Percentiles rank a stretch among this genome's conserved stretches.
phyloP scores from a whole-genome alignment of 2,888 invertebrate genomes.

The Fragum fragum region DNA sequence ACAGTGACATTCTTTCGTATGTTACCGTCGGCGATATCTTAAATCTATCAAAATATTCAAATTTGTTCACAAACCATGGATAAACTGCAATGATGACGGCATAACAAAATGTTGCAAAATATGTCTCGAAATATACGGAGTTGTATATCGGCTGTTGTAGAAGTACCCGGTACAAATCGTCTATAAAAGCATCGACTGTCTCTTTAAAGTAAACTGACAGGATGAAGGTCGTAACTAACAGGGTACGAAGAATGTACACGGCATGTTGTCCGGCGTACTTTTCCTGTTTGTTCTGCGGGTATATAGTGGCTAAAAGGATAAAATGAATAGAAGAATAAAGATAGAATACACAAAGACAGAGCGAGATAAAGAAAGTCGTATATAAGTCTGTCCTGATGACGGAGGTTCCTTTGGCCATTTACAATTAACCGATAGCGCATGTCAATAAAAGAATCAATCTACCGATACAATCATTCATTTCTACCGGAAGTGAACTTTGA shows the following conservation, averaged over 20 bases:
- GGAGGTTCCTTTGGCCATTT: too few species aligned
- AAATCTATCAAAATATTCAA: conserved; percentile 72
- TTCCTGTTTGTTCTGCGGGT: background rate
- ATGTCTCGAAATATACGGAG: conserved; percentile 83
- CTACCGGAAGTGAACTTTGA: too few species aligned
- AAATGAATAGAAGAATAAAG: background rate
- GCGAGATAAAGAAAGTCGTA: background rate
- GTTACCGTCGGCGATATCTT: conserved; percentile 75
- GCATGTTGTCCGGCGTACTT: background rate
- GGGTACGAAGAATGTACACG: background rate
- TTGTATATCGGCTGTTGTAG: conserved; percentile 70
- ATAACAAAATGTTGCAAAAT: conserved; percentile 75
- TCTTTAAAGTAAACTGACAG: conserved; percentile 1
- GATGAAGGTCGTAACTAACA: background rate
- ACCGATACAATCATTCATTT: too few species aligned
- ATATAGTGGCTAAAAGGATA: background rate
- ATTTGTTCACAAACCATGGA: conserved; percentile 71
- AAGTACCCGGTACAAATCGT: conserved; percentile 32
- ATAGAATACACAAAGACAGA: background rate
- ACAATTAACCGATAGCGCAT: too few species aligned
- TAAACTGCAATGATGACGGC: conserved; percentile 69
- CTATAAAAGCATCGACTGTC: background rate
- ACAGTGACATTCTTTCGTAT: conserved; percentile 64
- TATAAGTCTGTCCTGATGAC: too few species aligned
- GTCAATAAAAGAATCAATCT: too few species aligned